Percentiles rank a stretch among this genome's conserved stretches.
Evolutionary conservation across 2,113 vertebrate species (phyloP).

Genomic region (Psittacula cyanocephala): DNA sequence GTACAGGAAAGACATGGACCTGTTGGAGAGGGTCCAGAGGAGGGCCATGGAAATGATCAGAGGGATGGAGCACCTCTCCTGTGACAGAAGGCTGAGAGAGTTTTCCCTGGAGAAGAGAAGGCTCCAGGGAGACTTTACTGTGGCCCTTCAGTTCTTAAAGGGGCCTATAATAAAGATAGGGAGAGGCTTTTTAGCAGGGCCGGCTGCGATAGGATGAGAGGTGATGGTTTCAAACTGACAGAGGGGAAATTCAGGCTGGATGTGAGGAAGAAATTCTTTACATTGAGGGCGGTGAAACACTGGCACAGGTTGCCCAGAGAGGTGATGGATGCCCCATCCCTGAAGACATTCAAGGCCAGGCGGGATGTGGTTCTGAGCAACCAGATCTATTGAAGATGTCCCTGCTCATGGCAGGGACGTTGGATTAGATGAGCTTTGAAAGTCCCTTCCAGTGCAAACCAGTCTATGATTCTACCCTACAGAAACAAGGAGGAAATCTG

Average conservation of each 20-base stretch:
- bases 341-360: background rate
- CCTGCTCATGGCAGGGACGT: background rate
- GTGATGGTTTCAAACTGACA: background rate
- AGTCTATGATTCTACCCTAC: background rate
- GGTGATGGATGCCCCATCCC: background rate
- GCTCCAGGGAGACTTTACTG: background rate
- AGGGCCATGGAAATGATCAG: background rate
- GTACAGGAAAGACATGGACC: background rate
- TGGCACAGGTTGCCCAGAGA: background rate
- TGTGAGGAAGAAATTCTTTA: background rate
- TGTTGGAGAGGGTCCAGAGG: background rate
- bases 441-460: background rate
- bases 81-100: background rate
- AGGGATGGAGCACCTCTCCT: background rate
- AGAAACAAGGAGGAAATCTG: background rate
- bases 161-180: background rate
- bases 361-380: background rate
- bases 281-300: background rate
- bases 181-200: background rate
- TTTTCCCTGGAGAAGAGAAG: background rate
- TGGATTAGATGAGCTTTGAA: background rate
- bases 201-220: background rate
- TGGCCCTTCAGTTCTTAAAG: background rate
- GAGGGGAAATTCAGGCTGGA: background rate
- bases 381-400: background rate